Evolutionary conservation across 2,888 invertebrate genomes (phyloP).

Genomic region (Andrena praecox): DNA sequence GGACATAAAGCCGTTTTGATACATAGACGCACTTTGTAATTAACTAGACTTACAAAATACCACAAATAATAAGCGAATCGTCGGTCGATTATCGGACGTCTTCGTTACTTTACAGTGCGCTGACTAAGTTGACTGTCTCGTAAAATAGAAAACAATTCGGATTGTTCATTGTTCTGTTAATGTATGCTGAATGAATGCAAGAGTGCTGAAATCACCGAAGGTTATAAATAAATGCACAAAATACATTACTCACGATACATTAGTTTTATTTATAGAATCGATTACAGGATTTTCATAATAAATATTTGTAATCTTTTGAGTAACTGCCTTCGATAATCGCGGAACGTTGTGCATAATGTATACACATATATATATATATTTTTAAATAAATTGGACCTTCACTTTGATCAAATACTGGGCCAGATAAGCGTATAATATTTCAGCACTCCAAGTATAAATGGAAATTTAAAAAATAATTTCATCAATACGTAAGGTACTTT

Average conservation of each 20-base stretch:
- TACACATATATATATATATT: neutral
- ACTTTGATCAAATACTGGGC: slow-evolving; percentile 15
- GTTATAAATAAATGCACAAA: slow-evolving; percentile 57
- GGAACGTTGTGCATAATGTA: slow-evolving; percentile 42
- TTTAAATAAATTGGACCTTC: slow-evolving; percentile 28
- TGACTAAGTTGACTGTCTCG: slow-evolving; percentile 38
- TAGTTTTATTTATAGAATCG: slow-evolving; percentile 65
- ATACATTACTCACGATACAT: slow-evolving; percentile 48
- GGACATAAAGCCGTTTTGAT: slow-evolving; percentile 30
- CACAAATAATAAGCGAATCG: slow-evolving; percentile 46
- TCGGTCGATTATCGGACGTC: slow-evolving; percentile 35
- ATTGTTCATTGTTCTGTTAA: slow-evolving; percentile 12
- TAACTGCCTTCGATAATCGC: slow-evolving; percentile 36
- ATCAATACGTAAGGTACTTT: slow-evolving; percentile 40
- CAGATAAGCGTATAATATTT: slow-evolving; percentile 51
- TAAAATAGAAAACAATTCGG: neutral
- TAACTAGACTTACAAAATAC: slow-evolving; percentile 22
- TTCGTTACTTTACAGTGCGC: slow-evolving; percentile 74
- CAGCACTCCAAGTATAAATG: slow-evolving; percentile 62
- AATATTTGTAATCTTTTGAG: slow-evolving; percentile 48
- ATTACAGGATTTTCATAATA: slow-evolving; percentile 62
- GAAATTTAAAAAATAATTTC: slow-evolving; percentile 44
- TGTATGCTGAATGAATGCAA: slow-evolving; percentile 30
- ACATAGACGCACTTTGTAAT: slow-evolving; percentile 13
- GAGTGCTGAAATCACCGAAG: slow-evolving; percentile 68